Conservation (phyloP, 2,888 invertebrate species). For the Diaprepes abbreviatus region DNA sequence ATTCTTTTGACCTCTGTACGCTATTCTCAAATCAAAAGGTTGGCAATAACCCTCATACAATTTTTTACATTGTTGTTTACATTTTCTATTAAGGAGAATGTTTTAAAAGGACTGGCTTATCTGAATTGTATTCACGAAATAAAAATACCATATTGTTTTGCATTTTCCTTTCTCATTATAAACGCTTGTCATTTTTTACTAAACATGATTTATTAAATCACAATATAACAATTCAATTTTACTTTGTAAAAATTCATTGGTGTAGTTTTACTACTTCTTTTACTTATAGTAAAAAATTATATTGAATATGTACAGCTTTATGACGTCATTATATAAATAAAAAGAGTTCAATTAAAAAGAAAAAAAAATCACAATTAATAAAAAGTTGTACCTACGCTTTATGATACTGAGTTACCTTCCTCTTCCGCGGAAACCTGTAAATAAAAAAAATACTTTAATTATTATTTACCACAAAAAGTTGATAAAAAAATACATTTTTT, state of each 20-base stretch:
- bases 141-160: too few species aligned
- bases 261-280: background rate
- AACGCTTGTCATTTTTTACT: too few species aligned
- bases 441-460: background rate
- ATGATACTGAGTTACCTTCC: background rate
- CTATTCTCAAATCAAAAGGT: too few species aligned
- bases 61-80: too few species aligned
- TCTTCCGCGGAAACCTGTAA: slow-evolving; percentile 6
- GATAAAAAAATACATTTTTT: too few species aligned
- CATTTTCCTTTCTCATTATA: too few species aligned
- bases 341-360: background rate
- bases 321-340: background rate
- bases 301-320: background rate
- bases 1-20: too few species aligned
- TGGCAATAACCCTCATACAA: too few species aligned
- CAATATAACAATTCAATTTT: slow-evolving; percentile 5
- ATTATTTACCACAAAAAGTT: too few species aligned
- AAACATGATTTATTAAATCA: slow-evolving; percentile 15
- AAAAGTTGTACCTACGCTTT: slow-evolving; percentile 2
- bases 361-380: background rate
- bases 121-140: too few species aligned
- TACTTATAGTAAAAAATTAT: slow-evolving; percentile 16
- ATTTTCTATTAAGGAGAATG: too few species aligned
- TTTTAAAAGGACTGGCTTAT: too few species aligned
- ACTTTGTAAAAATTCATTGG: slow-evolving; percentile 10